Base-by-base conservation (phyloP, 2,113 vertebrate species). In the Anarhynchus alexandrinus region DNA sequence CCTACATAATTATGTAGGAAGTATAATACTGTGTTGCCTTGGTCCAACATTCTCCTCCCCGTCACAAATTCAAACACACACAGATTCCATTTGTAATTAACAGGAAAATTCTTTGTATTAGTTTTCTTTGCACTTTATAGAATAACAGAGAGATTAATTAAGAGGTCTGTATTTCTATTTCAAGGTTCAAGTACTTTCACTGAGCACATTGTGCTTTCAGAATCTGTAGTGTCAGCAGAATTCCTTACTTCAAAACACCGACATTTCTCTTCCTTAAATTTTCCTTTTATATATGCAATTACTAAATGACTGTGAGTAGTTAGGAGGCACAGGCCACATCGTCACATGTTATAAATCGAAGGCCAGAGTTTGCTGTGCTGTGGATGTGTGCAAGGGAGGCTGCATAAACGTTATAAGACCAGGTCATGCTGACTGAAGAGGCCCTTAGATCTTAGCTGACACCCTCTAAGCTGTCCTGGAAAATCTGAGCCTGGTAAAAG, bases 111-210 rank as follows among this genome's bases (percentile, higher is more conserved):
- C 86, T 91, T 72, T 93, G 72, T 92, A 96, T 97, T 96, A 77
- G 92, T 94, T 97, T 96, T 95, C 90, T 90, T 96, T 90, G 93
- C 92, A 96, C 95, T 94, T 96, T 96, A 94, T 85, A 90, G 91
- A 97, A 96, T 95, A 97, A 96, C 90, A 93, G 94, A 93, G 62
- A 96, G 95, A 98, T 97, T 97, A 97, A 97, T 98, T 98, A 98
- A 96, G 96, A 97, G 96, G 97, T 98, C 96, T 96, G 90, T 88
- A 96, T 96, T 97, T 97, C 97, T 96, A 97, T 98, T 98, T 98
- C 97, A 98, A 96, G 97, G 97, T 98, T 98, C 97, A 98, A 96
- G 94, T 96, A 94, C 65, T 97, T 97, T 65, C 92, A 97, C 21
- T 79, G 83, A 96, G 93, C 67, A 71, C 51, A 57, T 12, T 80